Percentiles rank a stretch among this genome's conserved stretches.
Evolutionary conservation across 2,888 invertebrate species (phyloP).

Genomic region (Drosophila rubida): DNA sequence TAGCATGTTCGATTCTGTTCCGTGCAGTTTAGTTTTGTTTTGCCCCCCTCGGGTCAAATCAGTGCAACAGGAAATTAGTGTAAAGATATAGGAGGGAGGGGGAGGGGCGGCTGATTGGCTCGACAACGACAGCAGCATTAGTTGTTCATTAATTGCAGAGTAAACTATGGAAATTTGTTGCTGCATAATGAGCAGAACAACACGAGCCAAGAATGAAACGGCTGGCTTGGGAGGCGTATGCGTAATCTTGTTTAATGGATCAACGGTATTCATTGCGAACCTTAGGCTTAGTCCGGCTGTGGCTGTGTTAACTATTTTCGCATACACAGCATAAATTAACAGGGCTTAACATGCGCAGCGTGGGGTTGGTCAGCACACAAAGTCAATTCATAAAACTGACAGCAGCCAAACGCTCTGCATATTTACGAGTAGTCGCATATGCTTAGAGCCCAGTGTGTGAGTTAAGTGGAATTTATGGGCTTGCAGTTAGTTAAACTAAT

Average conservation of each 20-base stretch:
- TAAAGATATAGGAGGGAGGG: neutral
- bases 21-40: constrained; percentile 10
- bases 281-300: constrained; percentile 34
- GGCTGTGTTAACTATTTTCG: constrained; percentile 54
- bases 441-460: neutral
- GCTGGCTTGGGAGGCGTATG: constrained; percentile 51
- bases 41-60: constrained; percentile 6
- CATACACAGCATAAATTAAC: constrained; percentile 68
- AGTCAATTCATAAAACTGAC: constrained; percentile 63
- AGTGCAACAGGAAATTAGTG: constrained; percentile 61
- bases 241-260: constrained; percentile 71
- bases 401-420: constrained; percentile 61
- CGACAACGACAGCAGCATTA: constrained; percentile 43
- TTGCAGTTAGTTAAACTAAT: constrained; percentile 16
- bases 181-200: constrained; percentile 35
- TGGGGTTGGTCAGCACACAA: constrained; percentile 45
- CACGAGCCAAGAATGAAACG: constrained; percentile 13
- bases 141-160: constrained; percentile 68
- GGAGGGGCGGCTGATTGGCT: constrained; percentile 15
- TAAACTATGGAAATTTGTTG: constrained; percentile 49
- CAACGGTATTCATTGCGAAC: constrained; percentile 46
- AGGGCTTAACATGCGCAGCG: constrained; percentile 22
- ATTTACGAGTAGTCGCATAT: constrained; percentile 49
- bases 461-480: constrained; percentile 55
- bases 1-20: constrained; percentile 4